These are phyloP conservation scores for Phrynocephalus versicolor DNA, from an alignment of 2,113 vertebrate species.

Conservation along the genomic window DNA sequence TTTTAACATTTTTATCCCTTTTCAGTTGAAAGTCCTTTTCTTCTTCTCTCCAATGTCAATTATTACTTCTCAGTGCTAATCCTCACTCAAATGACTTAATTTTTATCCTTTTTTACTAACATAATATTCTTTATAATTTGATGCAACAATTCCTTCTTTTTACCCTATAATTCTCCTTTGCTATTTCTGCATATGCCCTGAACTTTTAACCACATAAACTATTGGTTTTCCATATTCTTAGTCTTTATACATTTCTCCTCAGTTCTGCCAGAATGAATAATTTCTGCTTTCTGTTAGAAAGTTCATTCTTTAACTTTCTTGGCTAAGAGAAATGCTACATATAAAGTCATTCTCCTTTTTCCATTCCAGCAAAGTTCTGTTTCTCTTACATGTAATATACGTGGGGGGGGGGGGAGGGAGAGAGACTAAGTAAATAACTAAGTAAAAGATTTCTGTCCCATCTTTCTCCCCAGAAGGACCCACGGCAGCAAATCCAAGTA, in stretches of 20 bases:
- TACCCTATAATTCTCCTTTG: slow-evolving; percentile 42
- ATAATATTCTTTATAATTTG: slow-evolving; percentile 48
- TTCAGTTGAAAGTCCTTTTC: slow-evolving; percentile 20
- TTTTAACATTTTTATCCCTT: slow-evolving; percentile 34
- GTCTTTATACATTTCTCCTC: slow-evolving; percentile 37
- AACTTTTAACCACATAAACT: slow-evolving; percentile 13
- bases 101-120: slow-evolving; percentile 51
- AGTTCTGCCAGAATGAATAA: slow-evolving; percentile 27
- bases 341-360: slow-evolving; percentile 54
- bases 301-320: slow-evolving; percentile 37
- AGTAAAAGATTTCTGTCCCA: too few relatives aligned
- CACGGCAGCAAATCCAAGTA: too few relatives aligned
- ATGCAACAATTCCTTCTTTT: slow-evolving; percentile 52
- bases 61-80: slow-evolving; percentile 54
- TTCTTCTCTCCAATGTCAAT: slow-evolving; percentile 50
- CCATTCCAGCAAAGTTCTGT: slow-evolving; percentile 11
- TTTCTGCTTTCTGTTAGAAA: slow-evolving; percentile 50
- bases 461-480: too few relatives aligned
- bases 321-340: slow-evolving; percentile 40
- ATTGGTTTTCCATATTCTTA: slow-evolving; percentile 15
- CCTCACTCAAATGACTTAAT: slow-evolving; percentile 52
- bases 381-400: slow-evolving; percentile 26
- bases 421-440: too few relatives aligned
- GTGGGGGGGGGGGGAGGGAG: too few relatives aligned
- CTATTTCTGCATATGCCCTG: slow-evolving; percentile 3